These are phyloP conservation scores for Apistogramma diplotaenia DNA, from an alignment of 2,113 vertebrate genomes.

Conservation along the genomic window DNA sequence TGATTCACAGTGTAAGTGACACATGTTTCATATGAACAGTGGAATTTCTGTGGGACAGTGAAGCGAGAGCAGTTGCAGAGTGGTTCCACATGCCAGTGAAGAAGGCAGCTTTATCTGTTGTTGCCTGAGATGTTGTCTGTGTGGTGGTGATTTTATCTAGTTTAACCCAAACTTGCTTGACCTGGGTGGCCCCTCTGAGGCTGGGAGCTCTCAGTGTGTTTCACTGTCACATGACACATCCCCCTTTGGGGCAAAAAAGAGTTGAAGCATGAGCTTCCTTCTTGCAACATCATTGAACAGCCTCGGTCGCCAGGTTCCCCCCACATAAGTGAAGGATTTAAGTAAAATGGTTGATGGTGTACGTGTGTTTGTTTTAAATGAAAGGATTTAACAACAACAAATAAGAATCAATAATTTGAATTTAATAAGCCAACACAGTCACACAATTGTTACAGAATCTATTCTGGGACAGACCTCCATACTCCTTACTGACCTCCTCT, in stretches of 20 bases:
- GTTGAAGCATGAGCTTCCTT: not conserved
- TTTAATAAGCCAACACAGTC: too few relatives aligned
- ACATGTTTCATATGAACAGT: constrained; percentile 18
- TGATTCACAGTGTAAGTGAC: constrained; percentile 49
- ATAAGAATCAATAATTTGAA: too few relatives aligned
- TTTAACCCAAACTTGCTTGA: constrained; percentile 27
- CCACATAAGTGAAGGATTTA: too few relatives aligned
- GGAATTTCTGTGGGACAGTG: constrained; percentile 55
- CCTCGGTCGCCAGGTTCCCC: not conserved
- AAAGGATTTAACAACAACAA: too few relatives aligned
- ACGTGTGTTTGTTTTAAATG: too few relatives aligned
- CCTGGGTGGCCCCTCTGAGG: constrained; percentile 41
- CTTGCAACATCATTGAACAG: not conserved
- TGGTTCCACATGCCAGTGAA: not conserved
- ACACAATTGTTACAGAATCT: too few relatives aligned
- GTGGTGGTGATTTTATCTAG: constrained; percentile 41
- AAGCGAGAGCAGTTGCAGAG: not conserved
- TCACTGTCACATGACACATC: not conserved
- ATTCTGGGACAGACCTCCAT: too few relatives aligned
- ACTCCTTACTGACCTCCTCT: too few relatives aligned
- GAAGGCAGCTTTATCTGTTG: constrained; percentile 16
- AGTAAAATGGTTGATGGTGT: too few relatives aligned
- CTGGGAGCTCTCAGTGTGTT: not conserved
- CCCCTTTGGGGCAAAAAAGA: not conserved
- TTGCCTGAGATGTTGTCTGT: constrained; percentile 44